A percentile compares a stretch with the other conserved stretches of the same genome.
Conservation (phyloP, 1,140 invertebrate species). For the Reticulitermes speratus region DNA sequence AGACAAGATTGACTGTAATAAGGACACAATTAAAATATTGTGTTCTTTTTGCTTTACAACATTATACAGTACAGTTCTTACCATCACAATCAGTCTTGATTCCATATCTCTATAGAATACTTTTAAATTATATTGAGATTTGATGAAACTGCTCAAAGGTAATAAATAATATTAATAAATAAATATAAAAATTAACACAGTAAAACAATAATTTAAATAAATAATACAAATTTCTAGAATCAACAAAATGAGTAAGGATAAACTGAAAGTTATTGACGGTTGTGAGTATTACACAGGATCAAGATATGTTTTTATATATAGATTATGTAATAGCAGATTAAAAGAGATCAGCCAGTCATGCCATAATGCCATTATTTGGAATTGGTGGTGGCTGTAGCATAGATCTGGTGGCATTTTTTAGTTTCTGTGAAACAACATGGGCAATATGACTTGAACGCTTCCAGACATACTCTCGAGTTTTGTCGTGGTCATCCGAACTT, state of each 20-base stretch:
- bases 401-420: slow-evolving; percentile 71
- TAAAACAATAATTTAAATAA: slow-evolving; percentile 15
- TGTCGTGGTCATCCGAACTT: slow-evolving; percentile 75
- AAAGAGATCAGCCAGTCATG: neutral
- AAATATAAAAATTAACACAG: neutral
- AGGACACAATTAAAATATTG: too few species aligned
- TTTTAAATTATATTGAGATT: neutral
- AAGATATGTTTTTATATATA: neutral
- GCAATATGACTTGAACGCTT: slow-evolving; percentile 76
- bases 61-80: too few species aligned
- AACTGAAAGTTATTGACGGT: neutral
- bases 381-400: slow-evolving; percentile 61
- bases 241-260: neutral
- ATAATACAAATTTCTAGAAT: neutral
- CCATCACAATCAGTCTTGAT: neutral
- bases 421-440: slow-evolving; percentile 75
- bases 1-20: too few species aligned
- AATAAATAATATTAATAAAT: slow-evolving; percentile 16
- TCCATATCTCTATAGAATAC: neutral
- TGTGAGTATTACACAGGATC: neutral
- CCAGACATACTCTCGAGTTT: slow-evolving; percentile 79
- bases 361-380: neutral
- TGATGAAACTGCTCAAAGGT: neutral
- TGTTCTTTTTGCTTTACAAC: too few species aligned
- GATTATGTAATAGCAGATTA: neutral